Conservation (phyloP, 2,888 invertebrate species). For the Noctua fimbriata region DNA sequence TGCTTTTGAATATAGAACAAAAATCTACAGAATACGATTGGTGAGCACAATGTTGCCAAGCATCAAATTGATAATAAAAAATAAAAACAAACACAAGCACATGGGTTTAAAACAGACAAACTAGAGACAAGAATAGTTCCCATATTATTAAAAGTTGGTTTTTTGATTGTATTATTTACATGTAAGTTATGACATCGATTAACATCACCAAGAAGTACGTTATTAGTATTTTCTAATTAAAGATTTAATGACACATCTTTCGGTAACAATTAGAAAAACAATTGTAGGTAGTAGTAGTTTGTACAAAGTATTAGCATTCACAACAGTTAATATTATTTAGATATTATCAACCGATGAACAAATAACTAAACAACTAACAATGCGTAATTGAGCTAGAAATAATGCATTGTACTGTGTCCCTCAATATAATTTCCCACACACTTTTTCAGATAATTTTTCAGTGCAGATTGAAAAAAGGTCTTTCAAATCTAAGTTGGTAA, state of each 20-base stretch:
- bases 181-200: neutral
- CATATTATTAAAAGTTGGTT: conserved; percentile 59
- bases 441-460: no score
- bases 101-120: conserved; percentile 77
- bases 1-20: conserved; percentile 78
- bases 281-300: neutral
- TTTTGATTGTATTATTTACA: conserved; percentile 20
- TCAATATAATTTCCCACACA: no score
- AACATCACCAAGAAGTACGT: neutral
- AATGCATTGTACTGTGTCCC: no score
- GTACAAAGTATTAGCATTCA: neutral
- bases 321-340: neutral
- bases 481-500: no score
- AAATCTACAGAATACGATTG: conserved; percentile 73
- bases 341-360: no score
- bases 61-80: conserved; percentile 90
- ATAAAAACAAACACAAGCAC: conserved; percentile 88
- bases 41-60: conserved; percentile 91
- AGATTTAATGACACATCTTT: neutral
- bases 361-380: no score
- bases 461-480: no score
- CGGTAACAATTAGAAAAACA: neutral
- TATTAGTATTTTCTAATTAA: neutral
- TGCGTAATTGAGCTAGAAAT: no score
- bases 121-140: conserved; percentile 63